These are phyloP conservation scores for Spatula clypeata DNA, from an alignment of 2,797 vertebrate genomes.

Conservation along the genomic window DNA sequence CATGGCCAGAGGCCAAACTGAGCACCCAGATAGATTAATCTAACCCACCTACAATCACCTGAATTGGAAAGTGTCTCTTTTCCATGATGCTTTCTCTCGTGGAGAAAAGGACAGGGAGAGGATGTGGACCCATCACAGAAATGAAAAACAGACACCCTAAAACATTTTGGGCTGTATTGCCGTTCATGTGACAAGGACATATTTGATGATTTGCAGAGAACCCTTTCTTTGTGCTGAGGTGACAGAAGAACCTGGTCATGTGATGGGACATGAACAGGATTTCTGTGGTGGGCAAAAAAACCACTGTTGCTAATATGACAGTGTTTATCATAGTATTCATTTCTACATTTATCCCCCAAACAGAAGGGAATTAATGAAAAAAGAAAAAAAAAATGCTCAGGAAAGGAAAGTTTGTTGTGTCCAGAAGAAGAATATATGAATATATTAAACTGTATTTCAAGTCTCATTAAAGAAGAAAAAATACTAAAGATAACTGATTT, in stretches of 20 bases:
- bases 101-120: background rate
- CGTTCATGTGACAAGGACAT: background rate
- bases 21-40: background rate
- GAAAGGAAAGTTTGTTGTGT: background rate
- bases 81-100: background rate
- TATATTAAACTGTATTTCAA: background rate
- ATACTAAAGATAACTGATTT: background rate
- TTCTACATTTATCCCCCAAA: background rate
- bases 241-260: background rate
- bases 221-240: background rate
- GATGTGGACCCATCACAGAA: fast-evolving
- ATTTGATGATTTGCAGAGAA: background rate
- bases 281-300: background rate
- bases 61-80: background rate
- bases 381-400: background rate
- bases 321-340: background rate
- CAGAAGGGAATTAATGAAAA: background rate
- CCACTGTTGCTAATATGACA: background rate
- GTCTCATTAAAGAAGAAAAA: background rate
- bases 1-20: background rate
- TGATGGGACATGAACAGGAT: background rate
- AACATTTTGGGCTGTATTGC: background rate
- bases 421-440: background rate
- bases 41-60: background rate
- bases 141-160: background rate